A percentile compares a stretch with the other conserved stretches of the same genome.
phyloP scores from a whole-genome alignment of 2,888 invertebrate genomes.

The Epistrophe grossulariae region DNA sequence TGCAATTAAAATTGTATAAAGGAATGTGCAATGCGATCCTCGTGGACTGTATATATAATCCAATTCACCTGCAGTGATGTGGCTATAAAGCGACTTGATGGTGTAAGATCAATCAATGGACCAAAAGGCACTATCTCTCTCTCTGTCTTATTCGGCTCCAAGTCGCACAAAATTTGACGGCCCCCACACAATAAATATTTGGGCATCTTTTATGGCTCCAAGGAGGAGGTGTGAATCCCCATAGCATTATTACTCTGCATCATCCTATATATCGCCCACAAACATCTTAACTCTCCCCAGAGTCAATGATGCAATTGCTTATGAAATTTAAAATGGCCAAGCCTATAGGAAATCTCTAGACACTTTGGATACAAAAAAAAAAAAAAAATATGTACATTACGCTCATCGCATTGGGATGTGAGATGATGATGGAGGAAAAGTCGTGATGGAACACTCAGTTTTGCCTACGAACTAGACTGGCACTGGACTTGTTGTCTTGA shows the following conservation, averaged over 20 bases:
- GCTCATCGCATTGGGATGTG: conserved; percentile 36
- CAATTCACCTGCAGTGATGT: conserved; percentile 74
- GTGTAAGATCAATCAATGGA: conserved; percentile 64
- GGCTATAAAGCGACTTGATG: conserved; percentile 32
- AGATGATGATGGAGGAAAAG: conserved; percentile 57
- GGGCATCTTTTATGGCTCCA: conserved; percentile 65
- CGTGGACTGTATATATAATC: conserved; percentile 19
- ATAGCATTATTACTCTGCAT: conserved; percentile 34
- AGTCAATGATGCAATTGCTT: conserved; percentile 57
- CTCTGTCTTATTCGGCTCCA: not conserved
- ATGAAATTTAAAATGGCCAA: conserved; percentile 33
- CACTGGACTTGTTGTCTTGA: conserved; percentile 28
- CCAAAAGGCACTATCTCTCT: conserved; percentile 6
- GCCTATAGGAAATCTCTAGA: conserved; percentile 55
- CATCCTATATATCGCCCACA: conserved; percentile 70
- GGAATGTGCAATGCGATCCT: conserved; percentile 57
- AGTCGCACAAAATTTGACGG: conserved; percentile 21
- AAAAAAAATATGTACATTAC: not conserved
- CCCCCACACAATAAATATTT: conserved; percentile 72
- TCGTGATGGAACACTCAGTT: conserved; percentile 70
- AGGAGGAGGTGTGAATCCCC: conserved; percentile 72
- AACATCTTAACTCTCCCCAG: conserved; percentile 63
- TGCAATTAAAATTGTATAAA: conserved; percentile 71
- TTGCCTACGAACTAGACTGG: conserved; percentile 55
- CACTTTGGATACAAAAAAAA: conserved; percentile 27